Evolutionary conservation across 2,888 invertebrate genomes (phyloP).

Genomic region (Blastobasis adustella): DNA sequence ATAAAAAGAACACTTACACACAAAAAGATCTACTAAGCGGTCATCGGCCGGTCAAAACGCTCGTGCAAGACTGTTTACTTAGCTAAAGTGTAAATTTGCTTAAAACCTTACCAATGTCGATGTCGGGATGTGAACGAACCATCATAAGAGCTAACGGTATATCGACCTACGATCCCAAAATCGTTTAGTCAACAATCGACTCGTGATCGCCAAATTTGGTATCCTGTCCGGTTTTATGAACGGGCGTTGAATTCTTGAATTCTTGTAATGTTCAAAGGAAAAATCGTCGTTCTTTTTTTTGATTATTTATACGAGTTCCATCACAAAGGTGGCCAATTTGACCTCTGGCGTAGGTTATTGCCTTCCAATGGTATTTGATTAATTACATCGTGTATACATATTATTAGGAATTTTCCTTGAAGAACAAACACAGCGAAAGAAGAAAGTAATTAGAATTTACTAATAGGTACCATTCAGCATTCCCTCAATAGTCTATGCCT

Average conservation of each 20-base stretch:
- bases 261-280: neutral
- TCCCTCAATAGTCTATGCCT: no score
- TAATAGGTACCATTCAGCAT: no score
- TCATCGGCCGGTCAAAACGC: no score
- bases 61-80: conserved; percentile 31
- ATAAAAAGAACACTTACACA: no score
- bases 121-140: conserved; percentile 35
- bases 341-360: neutral
- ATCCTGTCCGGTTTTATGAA: conserved; percentile 3
- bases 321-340: neutral
- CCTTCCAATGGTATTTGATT: neutral
- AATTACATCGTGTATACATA: no score
- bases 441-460: no score
- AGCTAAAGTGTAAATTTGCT: conserved; percentile 24
- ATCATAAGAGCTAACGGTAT: conserved; percentile 31
- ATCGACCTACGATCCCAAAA: conserved; percentile 34
- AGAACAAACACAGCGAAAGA: no score
- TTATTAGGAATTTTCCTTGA: no score
- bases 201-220: conserved; percentile 22
- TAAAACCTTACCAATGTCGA: conserved; percentile 1
- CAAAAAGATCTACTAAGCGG: no score
- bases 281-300: neutral
- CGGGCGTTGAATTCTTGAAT: neutral
- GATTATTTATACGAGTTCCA: neutral
- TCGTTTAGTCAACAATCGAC: conserved; percentile 27